Percentiles rank a stretch among this genome's conserved stretches.
Conservation (phyloP, 2,888 invertebrate genomes). For the Linyphia triangularis region DNA sequence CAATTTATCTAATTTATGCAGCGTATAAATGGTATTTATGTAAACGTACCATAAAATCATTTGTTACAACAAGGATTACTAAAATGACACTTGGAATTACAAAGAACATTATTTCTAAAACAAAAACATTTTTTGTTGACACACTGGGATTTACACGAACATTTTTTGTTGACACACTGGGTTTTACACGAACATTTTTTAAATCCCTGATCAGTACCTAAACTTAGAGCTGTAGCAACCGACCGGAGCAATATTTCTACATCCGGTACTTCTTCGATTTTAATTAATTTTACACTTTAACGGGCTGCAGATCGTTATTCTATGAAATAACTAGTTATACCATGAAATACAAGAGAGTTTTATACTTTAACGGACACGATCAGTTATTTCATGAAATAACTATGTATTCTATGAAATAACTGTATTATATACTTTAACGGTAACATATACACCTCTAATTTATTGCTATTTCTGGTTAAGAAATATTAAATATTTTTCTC, state of each 20-base stretch:
- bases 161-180: constrained; percentile 68
- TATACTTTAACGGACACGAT: constrained; percentile 69
- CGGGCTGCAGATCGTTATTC: no score
- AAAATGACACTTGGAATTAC: no score
- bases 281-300: constrained; percentile 67
- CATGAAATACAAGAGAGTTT: no score
- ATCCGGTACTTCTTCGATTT: constrained; percentile 59
- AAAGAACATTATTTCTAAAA: no score
- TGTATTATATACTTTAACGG: constrained; percentile 68
- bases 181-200: constrained; percentile 69
- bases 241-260: constrained; percentile 59
- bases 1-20: constrained; percentile 61
- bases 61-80: no score
- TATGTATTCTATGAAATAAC: constrained; percentile 68
- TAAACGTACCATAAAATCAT: constrained; percentile 61
- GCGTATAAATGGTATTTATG: constrained; percentile 65
- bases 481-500: no score
- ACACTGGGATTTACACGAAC: no score
- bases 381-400: constrained; percentile 68
- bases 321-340: no score
- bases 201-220: constrained; percentile 65
- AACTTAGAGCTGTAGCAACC: constrained; percentile 68
- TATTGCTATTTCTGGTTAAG: no score
- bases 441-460: constrained; percentile 58
- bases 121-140: no score